phyloP scores from a whole-genome alignment of 2,797 vertebrate genomes.

The Anomalospiza imberbis region DNA sequence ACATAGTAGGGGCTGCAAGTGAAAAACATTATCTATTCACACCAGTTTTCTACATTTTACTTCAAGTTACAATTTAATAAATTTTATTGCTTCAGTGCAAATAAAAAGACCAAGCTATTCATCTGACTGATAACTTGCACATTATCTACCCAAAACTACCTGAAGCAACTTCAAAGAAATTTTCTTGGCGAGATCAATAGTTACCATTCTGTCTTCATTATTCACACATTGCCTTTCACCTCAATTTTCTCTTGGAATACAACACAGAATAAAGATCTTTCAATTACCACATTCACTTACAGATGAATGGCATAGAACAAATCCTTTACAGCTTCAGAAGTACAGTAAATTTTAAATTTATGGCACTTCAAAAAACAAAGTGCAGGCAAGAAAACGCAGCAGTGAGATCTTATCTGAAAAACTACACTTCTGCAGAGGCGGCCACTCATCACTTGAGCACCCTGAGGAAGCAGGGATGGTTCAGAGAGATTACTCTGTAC shows the following conservation, averaged over 20 bases:
- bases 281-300: neutral
- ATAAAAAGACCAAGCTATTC: neutral
- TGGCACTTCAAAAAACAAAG: neutral
- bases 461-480: neutral
- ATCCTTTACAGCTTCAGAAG: neutral
- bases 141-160: neutral
- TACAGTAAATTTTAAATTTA: neutral
- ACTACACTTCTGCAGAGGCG: neutral
- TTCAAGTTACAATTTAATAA: neutral
- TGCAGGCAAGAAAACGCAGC: neutral
- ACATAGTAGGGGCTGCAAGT: neutral
- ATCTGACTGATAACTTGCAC: neutral
- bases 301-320: neutral
- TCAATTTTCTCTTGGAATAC: neutral
- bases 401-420: neutral
- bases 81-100: neutral
- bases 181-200: neutral
- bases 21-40: neutral
- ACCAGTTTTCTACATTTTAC: neutral
- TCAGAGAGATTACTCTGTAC: neutral
- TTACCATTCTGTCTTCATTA: neutral
- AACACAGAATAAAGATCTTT: neutral
- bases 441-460: neutral
- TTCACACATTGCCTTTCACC: neutral
- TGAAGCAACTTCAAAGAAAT: neutral